These are phyloP conservation scores for Panthera uncia DNA, from an alignment of 2,113 vertebrate species.

Conservation along the genomic window DNA sequence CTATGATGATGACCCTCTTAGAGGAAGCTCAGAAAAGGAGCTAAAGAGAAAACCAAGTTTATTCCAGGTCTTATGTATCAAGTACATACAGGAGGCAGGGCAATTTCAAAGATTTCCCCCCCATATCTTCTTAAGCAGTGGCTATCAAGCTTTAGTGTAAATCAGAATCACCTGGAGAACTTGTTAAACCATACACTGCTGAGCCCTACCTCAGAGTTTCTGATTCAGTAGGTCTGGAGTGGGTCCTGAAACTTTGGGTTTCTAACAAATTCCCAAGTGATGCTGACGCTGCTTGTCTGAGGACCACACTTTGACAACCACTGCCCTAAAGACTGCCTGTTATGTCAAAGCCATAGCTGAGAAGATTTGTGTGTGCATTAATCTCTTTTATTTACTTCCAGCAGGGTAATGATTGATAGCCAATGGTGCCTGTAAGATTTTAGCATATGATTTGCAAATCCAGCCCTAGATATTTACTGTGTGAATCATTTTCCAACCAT, in stretches of 20 bases:
- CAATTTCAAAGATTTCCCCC: neutral
- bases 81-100: neutral
- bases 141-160: neutral
- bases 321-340: neutral
- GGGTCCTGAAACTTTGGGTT: neutral
- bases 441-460: slow-evolving; percentile 67
- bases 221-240: neutral
- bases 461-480: slow-evolving; percentile 47
- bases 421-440: slow-evolving; percentile 39
- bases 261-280: neutral
- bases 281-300: neutral
- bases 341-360: neutral
- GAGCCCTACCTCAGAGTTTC: neutral
- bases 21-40: neutral
- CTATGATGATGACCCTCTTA: neutral
- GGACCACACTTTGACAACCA: neutral
- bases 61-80: neutral
- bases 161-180: neutral
- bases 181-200: neutral
- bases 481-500: slow-evolving; percentile 67
- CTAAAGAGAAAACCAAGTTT: neutral
- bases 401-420: slow-evolving; percentile 26
- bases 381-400: slow-evolving; percentile 53
- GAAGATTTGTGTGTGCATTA: neutral
- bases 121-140: neutral